Evolutionary conservation across 2,888 invertebrate genomes (phyloP), one percentile per base, ranked within the genome.

Genomic region (Zaprionus obscuricornis): DNA sequence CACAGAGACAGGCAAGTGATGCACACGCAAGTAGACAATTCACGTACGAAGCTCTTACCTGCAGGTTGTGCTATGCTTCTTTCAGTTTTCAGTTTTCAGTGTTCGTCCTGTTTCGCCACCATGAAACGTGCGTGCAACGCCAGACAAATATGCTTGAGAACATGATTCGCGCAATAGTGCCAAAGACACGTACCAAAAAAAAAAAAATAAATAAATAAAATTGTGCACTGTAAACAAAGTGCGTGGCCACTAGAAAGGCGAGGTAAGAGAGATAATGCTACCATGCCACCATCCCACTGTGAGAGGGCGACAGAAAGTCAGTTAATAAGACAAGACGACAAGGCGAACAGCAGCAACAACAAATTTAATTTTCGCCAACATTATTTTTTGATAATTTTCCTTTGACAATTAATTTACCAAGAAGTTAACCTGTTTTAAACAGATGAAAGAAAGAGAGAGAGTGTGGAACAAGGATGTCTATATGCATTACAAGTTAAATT

Each of bases 281-380:
- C n/a, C n/a, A n/a, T n/a, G n/a, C n/a, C n/a, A n/a, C n/a, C n/a
- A n/a, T n/a, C n/a, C n/a, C n/a, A n/a, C n/a, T n/a, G 7, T 45
- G 17, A n/a, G 8, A n/a, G 54, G 36, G 82, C 71, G 85, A 65
- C 58, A 67, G 77, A 81, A 78, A 81, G 78, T 52, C 77, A 64
- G 71, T 74, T 81, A 84, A 78, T 74, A 84, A 66, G 57, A 39
- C 36, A 42, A 36, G 26, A 46, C 22, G 31, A 58, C 60, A 59
- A 60, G 58, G 13, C 18, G 20, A 33, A 18, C 40, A 34, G 54
- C 13, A 62, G 22, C 4, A 4, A 0, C 13, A 66, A 55, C 33
- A 55, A 50, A 34, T 27, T 26, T 6, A 27, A 14, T 26, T 27
- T 24, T 29, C n/a, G n/a, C n/a, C n/a, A n/a, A n/a, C n/a, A 8